phyloP scores from a whole-genome alignment of 2,797 vertebrate species.

The Bradypodion ventrale region DNA sequence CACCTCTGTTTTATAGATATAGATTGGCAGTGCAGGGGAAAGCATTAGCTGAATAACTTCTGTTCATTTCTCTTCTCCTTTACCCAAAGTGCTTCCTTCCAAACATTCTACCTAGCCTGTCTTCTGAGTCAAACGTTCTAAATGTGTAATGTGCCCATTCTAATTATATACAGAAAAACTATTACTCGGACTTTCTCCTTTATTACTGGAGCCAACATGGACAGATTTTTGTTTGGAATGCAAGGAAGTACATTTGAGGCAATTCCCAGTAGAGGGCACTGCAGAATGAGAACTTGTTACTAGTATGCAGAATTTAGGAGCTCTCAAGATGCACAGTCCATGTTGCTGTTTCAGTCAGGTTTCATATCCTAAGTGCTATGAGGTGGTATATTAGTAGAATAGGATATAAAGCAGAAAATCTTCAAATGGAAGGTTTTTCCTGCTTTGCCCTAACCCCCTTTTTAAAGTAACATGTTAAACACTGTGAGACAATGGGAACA shows the following conservation, averaged over 20 bases:
- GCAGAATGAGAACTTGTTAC: constrained; percentile 39
- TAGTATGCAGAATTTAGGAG: no score
- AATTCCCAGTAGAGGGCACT: constrained; percentile 76
- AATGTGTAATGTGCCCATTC: not conserved
- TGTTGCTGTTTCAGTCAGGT: not conserved
- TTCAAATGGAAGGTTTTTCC: not conserved
- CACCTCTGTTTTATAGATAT: no score
- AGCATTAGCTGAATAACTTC: not conserved
- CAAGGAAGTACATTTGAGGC: not conserved
- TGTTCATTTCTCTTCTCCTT: not conserved
- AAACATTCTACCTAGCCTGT: not conserved
- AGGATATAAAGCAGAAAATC: not conserved
- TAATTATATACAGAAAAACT: not conserved
- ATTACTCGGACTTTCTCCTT: not conserved
- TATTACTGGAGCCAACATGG: constrained; percentile 6
- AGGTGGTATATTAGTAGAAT: no score
- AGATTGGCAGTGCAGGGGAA: not conserved
- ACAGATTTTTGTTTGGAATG: not conserved
- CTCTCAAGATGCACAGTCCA: not conserved
- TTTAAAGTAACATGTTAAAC: not conserved
- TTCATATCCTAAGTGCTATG: not conserved
- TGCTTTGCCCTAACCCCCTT: not conserved
- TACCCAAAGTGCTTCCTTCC: not conserved
- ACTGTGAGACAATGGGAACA: no score
- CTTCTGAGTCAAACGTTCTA: not conserved